Conservation (phyloP, 2,888 invertebrate species). For the Kuschelorhynchus macadamiae region DNA sequence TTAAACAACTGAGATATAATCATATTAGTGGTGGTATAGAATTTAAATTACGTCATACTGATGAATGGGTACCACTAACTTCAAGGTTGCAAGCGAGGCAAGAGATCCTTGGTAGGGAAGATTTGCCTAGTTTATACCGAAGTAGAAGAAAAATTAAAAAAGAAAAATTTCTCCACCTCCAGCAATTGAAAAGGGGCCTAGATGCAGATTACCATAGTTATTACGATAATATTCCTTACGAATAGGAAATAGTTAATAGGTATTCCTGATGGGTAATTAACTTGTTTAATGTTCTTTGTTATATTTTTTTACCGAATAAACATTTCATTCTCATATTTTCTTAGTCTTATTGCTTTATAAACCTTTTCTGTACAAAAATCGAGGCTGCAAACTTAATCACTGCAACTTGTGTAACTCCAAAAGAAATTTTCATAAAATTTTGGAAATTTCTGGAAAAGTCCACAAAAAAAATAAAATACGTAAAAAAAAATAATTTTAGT, state of each 20-base stretch:
- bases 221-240: too few species aligned
- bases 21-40: slow-evolving; percentile 5
- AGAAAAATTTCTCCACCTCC: slow-evolving; percentile 10
- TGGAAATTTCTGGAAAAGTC: neutral
- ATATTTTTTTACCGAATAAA: too few species aligned
- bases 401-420: slow-evolving; percentile 6
- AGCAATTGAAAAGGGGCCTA: neutral
- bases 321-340: too few species aligned
- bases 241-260: too few species aligned
- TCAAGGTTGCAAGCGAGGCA: neutral
- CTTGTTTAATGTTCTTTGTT: too few species aligned
- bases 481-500: too few species aligned
- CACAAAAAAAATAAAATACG: neutral
- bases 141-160: slow-evolving; percentile 3
- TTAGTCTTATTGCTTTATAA: too few species aligned
- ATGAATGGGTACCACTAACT: neutral
- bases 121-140: neutral
- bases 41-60: slow-evolving; percentile 1
- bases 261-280: too few species aligned
- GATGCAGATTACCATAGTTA: neutral
- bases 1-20: neutral
- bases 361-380: slow-evolving; percentile 1
- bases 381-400: neutral
- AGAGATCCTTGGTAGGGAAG: neutral
- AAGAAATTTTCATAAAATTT: slow-evolving; percentile 2